Conservation (phyloP, 1,140 invertebrate species). For the Heterodera schachtii region DNA sequence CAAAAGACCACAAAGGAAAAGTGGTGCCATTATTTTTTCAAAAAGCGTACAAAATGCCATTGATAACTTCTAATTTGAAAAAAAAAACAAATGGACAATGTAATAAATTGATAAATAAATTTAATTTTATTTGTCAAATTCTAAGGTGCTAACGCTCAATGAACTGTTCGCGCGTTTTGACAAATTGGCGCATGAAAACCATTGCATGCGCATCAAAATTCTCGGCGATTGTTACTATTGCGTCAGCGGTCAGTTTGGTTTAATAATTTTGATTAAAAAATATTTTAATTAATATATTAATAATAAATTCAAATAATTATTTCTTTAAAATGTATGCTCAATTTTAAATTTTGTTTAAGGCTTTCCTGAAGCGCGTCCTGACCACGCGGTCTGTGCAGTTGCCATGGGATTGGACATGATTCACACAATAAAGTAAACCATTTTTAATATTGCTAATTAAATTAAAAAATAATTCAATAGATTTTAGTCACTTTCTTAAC, state of each 20-base stretch:
- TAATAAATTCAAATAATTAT: background rate
- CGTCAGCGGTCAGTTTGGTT: slow-evolving; percentile 72
- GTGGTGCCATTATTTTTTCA: too few relatives aligned
- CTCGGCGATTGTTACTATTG: slow-evolving; percentile 92
- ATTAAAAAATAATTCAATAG: background rate
- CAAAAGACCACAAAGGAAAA: too few relatives aligned
- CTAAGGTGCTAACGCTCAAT: slow-evolving; percentile 72
- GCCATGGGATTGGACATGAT: slow-evolving; percentile 86
- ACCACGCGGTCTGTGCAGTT: slow-evolving; percentile 84
- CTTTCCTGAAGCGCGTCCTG: slow-evolving; percentile 74
- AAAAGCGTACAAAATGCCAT: too few relatives aligned
- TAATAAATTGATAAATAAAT: too few relatives aligned
- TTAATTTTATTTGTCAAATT: background rate
- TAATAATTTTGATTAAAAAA: background rate
- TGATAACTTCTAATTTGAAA: too few relatives aligned
- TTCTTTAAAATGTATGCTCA: background rate
- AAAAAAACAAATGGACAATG: too few relatives aligned
- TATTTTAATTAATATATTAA: too few relatives aligned
- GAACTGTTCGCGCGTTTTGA: slow-evolving; percentile 92
- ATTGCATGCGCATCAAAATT: slow-evolving; percentile 86
- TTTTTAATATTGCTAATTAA: background rate
- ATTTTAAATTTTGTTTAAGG: slow-evolving; percentile 59
- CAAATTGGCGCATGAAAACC: slow-evolving; percentile 78
- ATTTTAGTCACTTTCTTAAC: too few relatives aligned
- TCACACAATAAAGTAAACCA: slow-evolving; percentile 75